These are phyloP conservation scores for Eupeodes latifasciatus DNA, from an alignment of 2,888 invertebrate genomes.

Conservation along the genomic window DNA sequence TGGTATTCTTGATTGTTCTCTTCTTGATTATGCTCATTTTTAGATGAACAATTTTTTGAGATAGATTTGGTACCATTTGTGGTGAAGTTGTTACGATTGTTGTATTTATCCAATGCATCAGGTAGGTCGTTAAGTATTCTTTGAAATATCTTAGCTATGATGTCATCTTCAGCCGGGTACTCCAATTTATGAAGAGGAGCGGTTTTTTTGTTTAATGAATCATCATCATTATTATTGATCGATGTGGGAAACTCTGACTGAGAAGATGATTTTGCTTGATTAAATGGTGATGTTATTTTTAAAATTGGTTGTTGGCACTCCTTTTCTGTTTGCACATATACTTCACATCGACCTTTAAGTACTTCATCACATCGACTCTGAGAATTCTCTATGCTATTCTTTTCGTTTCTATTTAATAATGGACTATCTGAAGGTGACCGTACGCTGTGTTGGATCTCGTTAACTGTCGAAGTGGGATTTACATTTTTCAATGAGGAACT, in stretches of 20 bases:
- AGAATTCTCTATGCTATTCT: neutral
- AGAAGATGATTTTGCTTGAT: neutral
- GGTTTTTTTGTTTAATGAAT: neutral
- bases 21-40: neutral
- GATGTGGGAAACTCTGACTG: neutral
- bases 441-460: neutral
- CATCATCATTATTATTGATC: neutral
- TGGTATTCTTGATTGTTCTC: neutral
- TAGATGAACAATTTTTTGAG: neutral
- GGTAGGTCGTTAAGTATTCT: constrained; percentile 45
- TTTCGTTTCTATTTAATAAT: neutral
- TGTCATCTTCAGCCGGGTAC: constrained; percentile 27
- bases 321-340: constrained; percentile 54
- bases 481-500: neutral
- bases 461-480: neutral
- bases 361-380: neutral
- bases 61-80: neutral
- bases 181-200: neutral
- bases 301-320: neutral
- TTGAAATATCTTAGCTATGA: constrained; percentile 53
- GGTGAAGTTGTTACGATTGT: neutral
- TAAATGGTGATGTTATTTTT: neutral
- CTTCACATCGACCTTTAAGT: constrained; percentile 20
- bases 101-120: constrained; percentile 21
- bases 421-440: neutral